Evolutionary conservation across 92 coral and sea anemone species (phyloP).

Genomic region (Blastomussa wellsi): DNA sequence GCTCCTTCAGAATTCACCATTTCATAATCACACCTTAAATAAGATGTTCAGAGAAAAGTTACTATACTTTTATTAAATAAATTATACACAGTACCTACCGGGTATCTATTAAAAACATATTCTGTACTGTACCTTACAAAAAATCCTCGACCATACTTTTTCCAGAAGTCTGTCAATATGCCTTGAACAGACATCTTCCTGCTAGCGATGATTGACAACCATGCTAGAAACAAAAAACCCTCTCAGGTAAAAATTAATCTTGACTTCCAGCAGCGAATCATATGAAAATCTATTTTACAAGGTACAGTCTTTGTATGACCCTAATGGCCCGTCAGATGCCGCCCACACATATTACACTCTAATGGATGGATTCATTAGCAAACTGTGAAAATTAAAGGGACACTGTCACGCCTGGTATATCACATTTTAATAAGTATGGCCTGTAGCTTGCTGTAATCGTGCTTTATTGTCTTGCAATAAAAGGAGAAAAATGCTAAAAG

Average conservation of each 20-base stretch:
- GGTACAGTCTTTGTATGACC: too few species aligned
- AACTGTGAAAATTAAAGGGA: neutral
- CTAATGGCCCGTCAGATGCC: too few species aligned
- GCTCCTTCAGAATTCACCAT: conserved; percentile 82
- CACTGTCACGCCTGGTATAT: too few species aligned
- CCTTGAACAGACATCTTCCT: conserved; percentile 86
- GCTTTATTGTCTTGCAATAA: too few species aligned
- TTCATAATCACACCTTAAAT: conserved; percentile 86
- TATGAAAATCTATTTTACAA: too few species aligned
- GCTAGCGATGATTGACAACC: conserved; percentile 89
- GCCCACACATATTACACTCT: too few species aligned
- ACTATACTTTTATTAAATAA: too few species aligned
- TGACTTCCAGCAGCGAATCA: too few species aligned
- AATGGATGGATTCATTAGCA: neutral
- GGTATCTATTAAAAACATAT: neutral
- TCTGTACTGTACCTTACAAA: conserved; percentile 73
- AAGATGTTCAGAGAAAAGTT: neutral
- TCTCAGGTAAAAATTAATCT: neutral
- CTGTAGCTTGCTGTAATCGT: too few species aligned
- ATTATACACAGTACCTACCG: too few species aligned
- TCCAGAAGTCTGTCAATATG: conserved; percentile 89
- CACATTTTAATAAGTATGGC: too few species aligned
- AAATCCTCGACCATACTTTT: conserved; percentile 87
- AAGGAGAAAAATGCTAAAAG: too few species aligned
- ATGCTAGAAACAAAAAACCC: conserved; percentile 59